These are phyloP conservation scores for Anolis sagrei DNA, from an alignment of 2,113 vertebrate genomes.

Conservation along the genomic window DNA sequence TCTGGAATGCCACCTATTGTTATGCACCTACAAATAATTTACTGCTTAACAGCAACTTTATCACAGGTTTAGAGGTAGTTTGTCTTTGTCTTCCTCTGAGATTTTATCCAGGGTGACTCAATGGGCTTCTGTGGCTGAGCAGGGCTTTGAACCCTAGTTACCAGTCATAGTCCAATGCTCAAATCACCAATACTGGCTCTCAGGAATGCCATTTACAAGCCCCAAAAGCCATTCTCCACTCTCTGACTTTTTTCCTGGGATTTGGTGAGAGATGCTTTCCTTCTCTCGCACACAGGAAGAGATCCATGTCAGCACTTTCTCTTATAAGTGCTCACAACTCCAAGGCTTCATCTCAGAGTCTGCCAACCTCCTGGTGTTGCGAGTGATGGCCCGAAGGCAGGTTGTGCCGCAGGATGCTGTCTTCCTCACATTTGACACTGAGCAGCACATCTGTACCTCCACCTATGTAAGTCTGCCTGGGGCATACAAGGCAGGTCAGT, in stretches of 20 bases:
- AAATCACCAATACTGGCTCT: no score
- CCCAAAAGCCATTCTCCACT: background rate
- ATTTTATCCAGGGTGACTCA: no score
- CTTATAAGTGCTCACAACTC: constrained; percentile 63
- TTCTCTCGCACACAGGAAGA: constrained; percentile 70
- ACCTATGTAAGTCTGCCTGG: constrained; percentile 79
- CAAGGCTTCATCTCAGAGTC: constrained; percentile 85
- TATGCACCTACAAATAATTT: no score
- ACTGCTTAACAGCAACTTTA: no score
- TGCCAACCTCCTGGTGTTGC: constrained; percentile 86
- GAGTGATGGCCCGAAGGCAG: constrained; percentile 79
- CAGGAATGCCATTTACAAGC: background rate
- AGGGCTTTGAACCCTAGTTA: no score
- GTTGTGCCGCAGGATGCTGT: constrained; percentile 73
- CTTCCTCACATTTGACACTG: constrained; percentile 81
- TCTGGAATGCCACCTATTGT: no score
- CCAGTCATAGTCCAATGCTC: no score
- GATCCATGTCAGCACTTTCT: constrained; percentile 61
- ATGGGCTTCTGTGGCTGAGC: no score
- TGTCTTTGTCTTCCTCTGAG: no score
- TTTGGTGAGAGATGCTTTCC: background rate
- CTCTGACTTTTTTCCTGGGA: background rate
- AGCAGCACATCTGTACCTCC: constrained; percentile 75
- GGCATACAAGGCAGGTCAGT: background rate
- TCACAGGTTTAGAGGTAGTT: no score